Evolutionary conservation across 2,888 invertebrate species (phyloP), one percentile per base, ranked within the genome.

Genomic region (Ctena decussata): DNA sequence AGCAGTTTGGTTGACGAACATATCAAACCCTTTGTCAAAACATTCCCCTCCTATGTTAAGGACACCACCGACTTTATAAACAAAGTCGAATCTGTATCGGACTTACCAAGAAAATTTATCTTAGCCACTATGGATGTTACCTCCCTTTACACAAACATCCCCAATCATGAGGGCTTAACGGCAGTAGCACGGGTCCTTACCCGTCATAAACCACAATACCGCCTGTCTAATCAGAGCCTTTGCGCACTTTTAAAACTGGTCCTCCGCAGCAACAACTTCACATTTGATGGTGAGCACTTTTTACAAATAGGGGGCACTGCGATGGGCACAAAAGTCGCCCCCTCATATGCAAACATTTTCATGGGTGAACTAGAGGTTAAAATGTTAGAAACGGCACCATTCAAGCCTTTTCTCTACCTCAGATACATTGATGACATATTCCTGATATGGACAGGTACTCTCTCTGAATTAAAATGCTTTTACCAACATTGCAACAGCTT

Each of bases 351-450:
- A n/a, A 80, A 74, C 27, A 73, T 85, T 6, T 85, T 80, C 69
- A 76, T 87, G 77, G 80, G 80, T 2, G 57, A 82, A 18, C 44
- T 80, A 18, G 84, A 81, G 39, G 24, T 35, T 44, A 37, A 60
- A 32, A 30, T 79, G 18, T 71, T 87, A n/a, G 5, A 32, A 5
- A 46, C 74, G 0, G 41, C 60, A 3, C 79, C 73, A 2, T 11
- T 15, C 12, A 35, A 69, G 70, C 86, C 86, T 2, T 6, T 12
- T 21, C 0, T 84, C 8, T 86, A 78, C 53, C 41, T 72, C 0
- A 30, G 89, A 46, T 89, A 53, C 57, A 89, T 86, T 27, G 85
- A 76, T 49, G 87, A 88, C 39, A 79, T 84, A 21, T 84, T 84
- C 49, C 41, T 84, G 21, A 77, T 89, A n/a, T 84, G 84, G 82